Base-by-base conservation (phyloP, 1,140 invertebrate species). In the Drosophila ananassae region DNA sequence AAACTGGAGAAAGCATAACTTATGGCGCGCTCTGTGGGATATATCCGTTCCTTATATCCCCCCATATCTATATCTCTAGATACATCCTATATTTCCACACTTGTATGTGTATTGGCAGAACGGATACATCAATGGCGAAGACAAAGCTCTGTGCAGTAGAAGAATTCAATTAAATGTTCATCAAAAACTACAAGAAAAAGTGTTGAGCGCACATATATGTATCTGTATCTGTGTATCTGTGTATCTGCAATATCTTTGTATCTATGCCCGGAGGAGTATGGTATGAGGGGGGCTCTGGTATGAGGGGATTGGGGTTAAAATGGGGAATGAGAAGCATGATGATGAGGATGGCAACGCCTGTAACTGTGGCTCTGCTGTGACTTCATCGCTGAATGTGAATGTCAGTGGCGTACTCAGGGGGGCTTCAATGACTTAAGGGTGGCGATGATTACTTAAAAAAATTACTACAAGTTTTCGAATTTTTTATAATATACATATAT, bases 141-240 rank as follows among this genome's bases (percentile, higher is more conserved):
- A 85, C 77, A 81, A 81, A 60, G 71, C 66, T 66, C 61, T 59
- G 48, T n/a, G 57, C 32, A 66, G 82, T 67, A 66, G 60, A 55
- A 69, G 79, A 87, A 87, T 87, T 87, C 82, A 87, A 87, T 87
- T 87, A 89, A 87, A 87, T 87, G 82, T 89, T 87, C 78, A 87
- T 87, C 82, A 87, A 89, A 87, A 87, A 87, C 75, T 87, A 83
- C 76, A 84, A 84, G 80, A 84, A 83, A 84, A 83, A 83, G 63
- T 56, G 66, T 79, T 39, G 62, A 52, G 56, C 71, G 41, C 48
- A 61, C 62, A 69, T 41, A 73, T 62, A 37, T 47, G 61, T 41
- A 57, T 39, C 55, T 41, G 47, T 61, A 56, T 62, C 73, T 54
- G 44, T 54, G 44, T 56, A 12, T 30, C 12, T 59, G 39, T 13